Evolutionary conservation across 2,888 invertebrate species (phyloP).

Genomic region (Machimus rusticus): DNA sequence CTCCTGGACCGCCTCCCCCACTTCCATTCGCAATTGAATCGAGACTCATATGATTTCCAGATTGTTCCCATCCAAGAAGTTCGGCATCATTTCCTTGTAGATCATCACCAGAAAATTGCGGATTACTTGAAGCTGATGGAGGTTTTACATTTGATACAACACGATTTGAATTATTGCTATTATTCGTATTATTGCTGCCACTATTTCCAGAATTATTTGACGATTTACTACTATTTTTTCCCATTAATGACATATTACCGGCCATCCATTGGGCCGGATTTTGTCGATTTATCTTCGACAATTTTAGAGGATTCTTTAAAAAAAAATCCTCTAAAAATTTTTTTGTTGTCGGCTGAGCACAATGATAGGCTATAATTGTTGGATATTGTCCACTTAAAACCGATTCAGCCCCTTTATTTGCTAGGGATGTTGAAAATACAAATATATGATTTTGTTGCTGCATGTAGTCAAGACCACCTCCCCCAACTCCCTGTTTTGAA

Average conservation of each 20-base stretch:
- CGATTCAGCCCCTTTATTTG: conserved; percentile 93
- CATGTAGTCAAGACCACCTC: conserved; percentile 68
- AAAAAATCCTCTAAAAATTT: conserved; percentile 81
- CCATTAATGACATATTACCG: conserved; percentile 78
- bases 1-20: neutral
- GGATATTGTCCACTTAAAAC: conserved; percentile 89
- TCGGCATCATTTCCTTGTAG: conserved; percentile 60
- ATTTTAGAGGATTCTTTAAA: conserved; percentile 89
- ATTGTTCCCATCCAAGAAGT: conserved; percentile 65
- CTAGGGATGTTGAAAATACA: conserved; percentile 93
- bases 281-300: conserved; percentile 85
- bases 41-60: conserved; percentile 52
- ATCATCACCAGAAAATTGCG: conserved; percentile 58
- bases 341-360: conserved; percentile 94
- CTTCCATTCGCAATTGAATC: conserved; percentile 51
- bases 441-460: conserved; percentile 98
- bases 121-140: conserved; percentile 1
- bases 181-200: conserved; percentile 41
- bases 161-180: conserved; percentile 11
- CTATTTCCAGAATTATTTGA: conserved; percentile 64
- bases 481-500: conserved; percentile 39
- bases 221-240: conserved; percentile 53
- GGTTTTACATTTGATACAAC: conserved; percentile 42
- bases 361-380: conserved; percentile 93
- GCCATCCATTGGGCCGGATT: conserved; percentile 78